phyloP scores from a whole-genome alignment of 1,140 invertebrate species.

The Pseudoatta argentina region DNA sequence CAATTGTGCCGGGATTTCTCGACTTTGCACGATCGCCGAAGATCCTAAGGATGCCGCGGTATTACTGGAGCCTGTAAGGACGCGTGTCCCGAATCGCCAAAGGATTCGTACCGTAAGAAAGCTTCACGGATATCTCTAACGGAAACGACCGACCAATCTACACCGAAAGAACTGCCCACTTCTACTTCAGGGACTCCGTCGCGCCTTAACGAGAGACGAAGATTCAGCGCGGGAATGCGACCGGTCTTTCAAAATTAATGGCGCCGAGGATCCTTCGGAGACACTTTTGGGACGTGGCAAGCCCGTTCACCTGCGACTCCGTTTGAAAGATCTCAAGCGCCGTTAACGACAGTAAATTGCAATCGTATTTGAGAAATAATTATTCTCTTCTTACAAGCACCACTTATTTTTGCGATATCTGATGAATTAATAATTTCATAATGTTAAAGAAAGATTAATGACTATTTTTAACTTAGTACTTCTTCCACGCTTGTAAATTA shows the following conservation, averaged over 20 bases:
- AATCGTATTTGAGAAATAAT: slow-evolving; percentile 28
- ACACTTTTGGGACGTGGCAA: slow-evolving; percentile 29
- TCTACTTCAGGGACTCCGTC: slow-evolving; percentile 57
- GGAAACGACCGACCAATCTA: slow-evolving; percentile 31
- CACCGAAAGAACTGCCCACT: slow-evolving; percentile 59
- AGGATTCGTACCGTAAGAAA: slow-evolving; percentile 23
- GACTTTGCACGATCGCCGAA: slow-evolving; percentile 76
- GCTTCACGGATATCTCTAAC: slow-evolving; percentile 26
- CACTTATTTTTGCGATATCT: slow-evolving; percentile 37
- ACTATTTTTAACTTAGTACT: background rate
- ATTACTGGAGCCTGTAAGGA: slow-evolving; percentile 61
- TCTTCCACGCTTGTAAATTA: slow-evolving; percentile 34
- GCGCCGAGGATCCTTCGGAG: slow-evolving; percentile 29
- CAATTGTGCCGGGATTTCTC: slow-evolving; percentile 76
- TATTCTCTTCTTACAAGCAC: background rate
- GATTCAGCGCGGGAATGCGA: slow-evolving; percentile 55
- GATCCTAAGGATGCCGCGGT: slow-evolving; percentile 59
- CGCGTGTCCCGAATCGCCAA: slow-evolving; percentile 55
- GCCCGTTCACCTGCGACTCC: slow-evolving; percentile 1
- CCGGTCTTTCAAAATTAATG: slow-evolving; percentile 50
- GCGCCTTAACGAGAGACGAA: slow-evolving; percentile 67
- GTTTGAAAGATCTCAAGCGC: background rate
- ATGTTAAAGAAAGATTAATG: slow-evolving; percentile 15
- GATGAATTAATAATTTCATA: background rate
- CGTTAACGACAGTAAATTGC: slow-evolving; percentile 19